Percentiles rank a stretch among this genome's conserved stretches.
phyloP scores from a whole-genome alignment of 2,888 invertebrate species.

The Encarsia formosa region DNA sequence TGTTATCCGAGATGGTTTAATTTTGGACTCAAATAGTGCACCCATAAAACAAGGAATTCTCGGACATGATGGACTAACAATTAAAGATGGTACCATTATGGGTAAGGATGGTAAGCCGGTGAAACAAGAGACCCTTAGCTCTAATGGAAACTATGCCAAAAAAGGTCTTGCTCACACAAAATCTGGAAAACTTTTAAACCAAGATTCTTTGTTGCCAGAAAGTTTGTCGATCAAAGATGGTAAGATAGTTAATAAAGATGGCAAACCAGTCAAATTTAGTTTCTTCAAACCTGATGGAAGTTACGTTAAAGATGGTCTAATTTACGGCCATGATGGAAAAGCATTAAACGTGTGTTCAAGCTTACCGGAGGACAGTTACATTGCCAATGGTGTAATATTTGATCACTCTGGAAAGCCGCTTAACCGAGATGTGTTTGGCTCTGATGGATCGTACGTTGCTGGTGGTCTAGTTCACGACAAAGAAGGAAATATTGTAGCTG shows the following conservation, averaged over 20 bases:
- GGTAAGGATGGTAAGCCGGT: conserved; percentile 43
- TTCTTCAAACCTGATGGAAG: conserved; percentile 48
- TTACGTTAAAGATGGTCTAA: conserved; percentile 42
- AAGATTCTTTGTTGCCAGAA: conserved; percentile 45
- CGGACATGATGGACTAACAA: conserved; percentile 39
- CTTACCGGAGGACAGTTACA: conserved; percentile 42
- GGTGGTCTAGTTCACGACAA: conserved; percentile 41
- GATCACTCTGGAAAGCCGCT: conserved; percentile 39
- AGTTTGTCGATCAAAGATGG: conserved; percentile 44
- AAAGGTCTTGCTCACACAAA: conserved; percentile 40
- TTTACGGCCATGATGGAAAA: conserved; percentile 44
- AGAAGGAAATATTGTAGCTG: conserved; percentile 39
- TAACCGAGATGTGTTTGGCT: conserved; percentile 42
- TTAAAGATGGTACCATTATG: conserved; percentile 40
- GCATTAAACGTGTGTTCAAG: conserved; percentile 39
- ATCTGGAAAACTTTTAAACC: conserved; percentile 43
- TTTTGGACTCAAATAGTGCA: conserved; percentile 36
- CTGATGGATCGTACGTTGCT: conserved; percentile 45
- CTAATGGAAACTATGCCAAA: conserved; percentile 40
- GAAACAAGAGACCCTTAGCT: conserved; percentile 44
- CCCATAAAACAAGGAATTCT: conserved; percentile 37
- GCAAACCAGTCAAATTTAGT: conserved; percentile 41
- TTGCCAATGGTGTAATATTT: conserved; percentile 44
- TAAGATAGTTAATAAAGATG: conserved; percentile 41
- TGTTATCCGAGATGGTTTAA: conserved; percentile 40